A percentile compares a stretch with the other conserved stretches of the same genome.
Evolutionary conservation across 2,888 invertebrate species (phyloP).

Genomic region (Ichneumoninae sp.): DNA sequence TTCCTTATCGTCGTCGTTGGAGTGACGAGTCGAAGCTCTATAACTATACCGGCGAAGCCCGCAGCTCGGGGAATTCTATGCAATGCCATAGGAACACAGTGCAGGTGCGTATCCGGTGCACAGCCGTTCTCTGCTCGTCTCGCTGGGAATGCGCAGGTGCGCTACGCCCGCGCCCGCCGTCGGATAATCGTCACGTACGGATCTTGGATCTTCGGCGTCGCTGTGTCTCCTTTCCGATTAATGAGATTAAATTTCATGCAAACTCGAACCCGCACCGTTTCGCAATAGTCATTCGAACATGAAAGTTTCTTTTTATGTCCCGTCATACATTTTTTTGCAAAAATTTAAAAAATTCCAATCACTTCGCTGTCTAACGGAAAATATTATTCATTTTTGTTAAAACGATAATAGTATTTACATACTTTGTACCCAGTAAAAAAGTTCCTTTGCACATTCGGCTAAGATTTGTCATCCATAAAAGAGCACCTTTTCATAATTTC

Average conservation of each 20-base stretch:
- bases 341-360: background rate
- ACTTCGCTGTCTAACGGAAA: background rate
- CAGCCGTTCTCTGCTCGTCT: slow-evolving; percentile 39
- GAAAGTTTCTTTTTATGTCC: background rate
- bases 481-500: too few species aligned
- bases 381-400: background rate
- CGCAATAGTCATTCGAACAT: background rate
- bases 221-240: background rate
- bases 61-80: slow-evolving; percentile 60
- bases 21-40: background rate
- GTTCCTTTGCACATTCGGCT: too few species aligned
- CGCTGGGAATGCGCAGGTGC: slow-evolving; percentile 61
- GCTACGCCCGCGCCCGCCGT: background rate
- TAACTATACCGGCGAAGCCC: slow-evolving; percentile 22
- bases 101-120: slow-evolving; percentile 76
- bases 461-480: too few species aligned
- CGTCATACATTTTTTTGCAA: background rate
- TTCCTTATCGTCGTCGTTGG: slow-evolving; percentile 49
- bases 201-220: background rate
- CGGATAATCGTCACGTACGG: background rate
- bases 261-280: background rate
- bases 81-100: slow-evolving; percentile 47
- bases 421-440: background rate
- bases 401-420: too few species aligned
- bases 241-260: background rate